Evolutionary conservation across 35 echinoderm and acorn worm species (phyloP), one percentile per base, ranked within the genome.

Genomic region (Nesometra sesokonis): DNA sequence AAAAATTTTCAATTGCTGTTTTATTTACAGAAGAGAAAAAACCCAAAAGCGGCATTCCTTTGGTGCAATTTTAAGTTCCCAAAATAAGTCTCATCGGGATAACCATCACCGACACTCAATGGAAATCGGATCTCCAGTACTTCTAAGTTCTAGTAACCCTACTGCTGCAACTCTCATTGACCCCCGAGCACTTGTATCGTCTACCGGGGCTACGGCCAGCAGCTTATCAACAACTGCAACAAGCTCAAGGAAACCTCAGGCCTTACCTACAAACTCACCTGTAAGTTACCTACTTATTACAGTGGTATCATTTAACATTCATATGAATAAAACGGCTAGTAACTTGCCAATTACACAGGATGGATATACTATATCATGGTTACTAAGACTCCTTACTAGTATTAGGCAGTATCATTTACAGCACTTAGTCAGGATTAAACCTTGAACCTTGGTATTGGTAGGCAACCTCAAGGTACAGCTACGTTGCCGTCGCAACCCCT

Each of bases 71-170:
- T 67, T 67, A 67, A 67, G 52, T 67, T 67, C 52, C 7, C 52
- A 67, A 27, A 67, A 67, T 27, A 67, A 67, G 23, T 67, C 52
- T 5, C 52, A 67, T 27, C 52, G 52, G 21, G 52, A 67, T 27
- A 67, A 47, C 91, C 78, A 86, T 30, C 86, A 93, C 29, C 87
- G 94, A 8, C 94, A 97, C 85, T 97, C 94, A 27, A 97, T 97
- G 96, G 96, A 99, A 79, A 99, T 99, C 82, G 91, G 93, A 15
- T 87, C 92, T 13, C 96, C 96, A 1, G 93, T 94, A 34, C 90
- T 99, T 27, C 76, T 99, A 19, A 84, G 96, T 13, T 94, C 96
- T 76, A 99, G 96, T 77, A 99, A 94, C 57, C 90, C 92, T 7
- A 88, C 89, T 27, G 96, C 96, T 52, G 90, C 96, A 40, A 99